Conservation (phyloP, 1,140 invertebrate genomes). For the Paraescarpia echinospica region DNA sequence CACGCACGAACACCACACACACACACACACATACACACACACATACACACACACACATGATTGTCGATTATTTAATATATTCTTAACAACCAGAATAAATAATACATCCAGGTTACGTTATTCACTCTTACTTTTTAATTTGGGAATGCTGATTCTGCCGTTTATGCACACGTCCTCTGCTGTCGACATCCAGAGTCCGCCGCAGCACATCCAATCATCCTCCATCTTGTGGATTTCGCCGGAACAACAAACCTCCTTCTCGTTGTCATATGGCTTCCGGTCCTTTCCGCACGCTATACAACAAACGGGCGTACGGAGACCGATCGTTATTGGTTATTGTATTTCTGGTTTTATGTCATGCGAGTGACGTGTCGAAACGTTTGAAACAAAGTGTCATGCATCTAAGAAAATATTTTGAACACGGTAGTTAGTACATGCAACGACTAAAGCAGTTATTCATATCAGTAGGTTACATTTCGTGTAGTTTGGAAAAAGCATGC, state of each 20-base stretch:
- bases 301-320: neutral
- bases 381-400: too few relatives aligned
- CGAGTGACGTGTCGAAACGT: too few relatives aligned
- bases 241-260: neutral
- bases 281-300: neutral
- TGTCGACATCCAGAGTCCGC: neutral
- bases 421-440: too few relatives aligned
- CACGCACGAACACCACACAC: neutral
- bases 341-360: too few relatives aligned
- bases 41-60: neutral
- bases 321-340: too few relatives aligned
- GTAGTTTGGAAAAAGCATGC: too few relatives aligned
- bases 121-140: neutral
- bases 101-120: neutral
- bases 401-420: too few relatives aligned
- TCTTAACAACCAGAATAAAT: too few relatives aligned
- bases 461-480: too few relatives aligned
- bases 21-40: neutral
- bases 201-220: neutral
- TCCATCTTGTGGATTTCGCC: neutral
- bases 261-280: neutral
- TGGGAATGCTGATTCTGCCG: neutral
- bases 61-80: too few relatives aligned
- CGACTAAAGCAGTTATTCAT: too few relatives aligned
- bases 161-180: neutral